Percentiles rank a stretch among this genome's conserved stretches.
phyloP scores from a whole-genome alignment of 2,888 invertebrate genomes.

The Diarsia rubi region DNA sequence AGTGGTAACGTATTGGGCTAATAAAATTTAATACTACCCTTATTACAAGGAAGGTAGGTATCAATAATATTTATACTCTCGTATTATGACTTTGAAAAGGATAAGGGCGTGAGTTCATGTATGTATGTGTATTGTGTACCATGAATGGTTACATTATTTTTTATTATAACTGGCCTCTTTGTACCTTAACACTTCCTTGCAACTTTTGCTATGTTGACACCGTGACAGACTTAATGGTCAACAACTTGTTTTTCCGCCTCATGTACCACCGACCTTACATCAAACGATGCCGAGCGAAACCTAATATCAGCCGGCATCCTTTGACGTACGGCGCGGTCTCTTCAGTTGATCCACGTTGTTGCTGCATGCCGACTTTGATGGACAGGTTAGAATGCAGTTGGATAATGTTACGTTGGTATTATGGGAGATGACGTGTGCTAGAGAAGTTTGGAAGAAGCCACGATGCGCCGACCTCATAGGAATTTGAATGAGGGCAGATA shows the following conservation, averaged over 20 bases:
- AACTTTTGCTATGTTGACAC: not conserved
- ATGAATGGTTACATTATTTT: not conserved
- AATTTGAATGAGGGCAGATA: not conserved
- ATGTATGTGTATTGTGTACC: too few relatives aligned
- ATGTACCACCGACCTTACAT: slow-evolving; percentile 30
- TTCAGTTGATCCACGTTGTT: slow-evolving; percentile 17
- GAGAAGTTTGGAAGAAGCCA: not conserved
- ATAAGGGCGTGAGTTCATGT: too few relatives aligned
- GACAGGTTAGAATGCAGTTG: slow-evolving; percentile 8
- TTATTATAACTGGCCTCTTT: not conserved
- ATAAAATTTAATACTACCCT: not conserved
- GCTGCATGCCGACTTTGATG: slow-evolving; percentile 35
- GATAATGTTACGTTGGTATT: not conserved
- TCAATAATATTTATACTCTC: not conserved
- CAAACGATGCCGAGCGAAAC: slow-evolving; percentile 36
- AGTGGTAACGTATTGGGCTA: not conserved
- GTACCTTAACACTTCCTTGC: not conserved
- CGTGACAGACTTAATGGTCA: not conserved
- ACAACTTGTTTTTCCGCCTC: slow-evolving; percentile 11
- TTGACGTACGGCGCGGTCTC: slow-evolving; percentile 33
- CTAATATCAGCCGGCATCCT: slow-evolving; percentile 31
- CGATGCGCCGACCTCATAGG: not conserved
- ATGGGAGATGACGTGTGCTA: not conserved
- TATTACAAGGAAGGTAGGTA: not conserved
- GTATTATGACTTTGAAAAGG: too few relatives aligned